Evolutionary conservation across 2,113 vertebrate genomes (phyloP), one percentile per base, ranked within the genome.

Genomic region (Corydoras maculifer): DNA sequence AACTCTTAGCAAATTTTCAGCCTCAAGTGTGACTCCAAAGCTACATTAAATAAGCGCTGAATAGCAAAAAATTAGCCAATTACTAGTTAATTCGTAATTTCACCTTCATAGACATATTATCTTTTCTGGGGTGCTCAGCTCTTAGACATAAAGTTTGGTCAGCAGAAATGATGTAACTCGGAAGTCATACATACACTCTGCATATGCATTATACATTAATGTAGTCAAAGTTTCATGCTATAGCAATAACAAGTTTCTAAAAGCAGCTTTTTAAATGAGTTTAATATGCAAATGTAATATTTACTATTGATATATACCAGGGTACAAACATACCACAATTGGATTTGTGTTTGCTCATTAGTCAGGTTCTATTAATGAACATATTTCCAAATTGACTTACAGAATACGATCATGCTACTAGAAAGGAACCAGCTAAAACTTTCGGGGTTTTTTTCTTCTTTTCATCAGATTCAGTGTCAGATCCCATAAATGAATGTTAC

Each of bases 361-460:
- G 59, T 18, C 49, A 13, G 59, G 31, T 53, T 59, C 67, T 51
- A 68, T 18, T 60, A 67, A 74, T 62, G 35, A 58, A 50, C 62
- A 67, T 15, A 68, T 78, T 78, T 74, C 51, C 15, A 67, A 68
- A 25, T 61, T 71, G 49, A 59, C 31, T 73, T 58, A 66, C 60
- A 68, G 58, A 69, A 63, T 9, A 5, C 2, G 35, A 43, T 43
- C 35, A 43, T 25, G 18, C 35, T 43, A 8, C 4, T 14, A 30
- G 30, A n/a, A 25, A 25, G 18, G 18, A 1, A 25, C 18, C 18
- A 25, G 18, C 18, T 25, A 25, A 25, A 25, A 25, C 18, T n/a
- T n/a, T n/a, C n/a, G n/a, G n/a, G n/a, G n/a, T 25, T 13, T 12
- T 53, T 25, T 30, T 14, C 29, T 53, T 51, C 1, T 30, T 65